phyloP scores from a whole-genome alignment of 2,797 vertebrate species.

The Yasuhikotakia modesta region DNA sequence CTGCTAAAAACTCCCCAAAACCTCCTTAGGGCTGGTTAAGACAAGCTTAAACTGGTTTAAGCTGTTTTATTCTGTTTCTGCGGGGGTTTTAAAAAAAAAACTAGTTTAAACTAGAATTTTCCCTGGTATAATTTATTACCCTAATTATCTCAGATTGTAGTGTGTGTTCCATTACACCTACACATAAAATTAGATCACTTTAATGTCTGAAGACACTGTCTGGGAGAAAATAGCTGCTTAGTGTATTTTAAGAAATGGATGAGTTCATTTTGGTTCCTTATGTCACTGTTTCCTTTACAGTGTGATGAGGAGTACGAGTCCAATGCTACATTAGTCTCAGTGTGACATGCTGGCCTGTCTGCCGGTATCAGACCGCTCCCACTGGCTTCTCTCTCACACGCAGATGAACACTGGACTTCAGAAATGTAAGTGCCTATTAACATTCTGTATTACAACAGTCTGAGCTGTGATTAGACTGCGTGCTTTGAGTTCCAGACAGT shows the following conservation, averaged over 20 bases:
- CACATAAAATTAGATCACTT: slow-evolving; percentile 36
- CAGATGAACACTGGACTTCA: slow-evolving; percentile 99
- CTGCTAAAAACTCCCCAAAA: not conserved
- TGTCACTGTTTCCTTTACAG: slow-evolving; percentile 68
- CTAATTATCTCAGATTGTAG: slow-evolving; percentile 34
- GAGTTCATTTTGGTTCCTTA: slow-evolving; percentile 46
- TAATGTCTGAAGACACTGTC: slow-evolving; percentile 14
- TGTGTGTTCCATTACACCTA: slow-evolving; percentile 33
- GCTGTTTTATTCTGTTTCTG: not conserved
- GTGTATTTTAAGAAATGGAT: slow-evolving; percentile 13
- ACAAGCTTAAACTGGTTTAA: not conserved
- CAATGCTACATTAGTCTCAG: slow-evolving; percentile 87
- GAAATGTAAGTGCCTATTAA: slow-evolving; percentile 90
- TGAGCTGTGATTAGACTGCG: slow-evolving; percentile 1
- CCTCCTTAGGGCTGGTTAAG: too few species aligned
- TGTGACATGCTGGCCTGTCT: slow-evolving; percentile 99
- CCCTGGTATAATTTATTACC: slow-evolving; percentile 38
- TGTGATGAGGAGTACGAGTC: slow-evolving; percentile 83
- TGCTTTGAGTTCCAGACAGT: not conserved
- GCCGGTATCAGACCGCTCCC: slow-evolving; percentile 96
- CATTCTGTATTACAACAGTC: not conserved
- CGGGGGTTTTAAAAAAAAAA: slow-evolving; percentile 5
- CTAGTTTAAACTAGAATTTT: slow-evolving; percentile 38
- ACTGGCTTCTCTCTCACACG: slow-evolving; percentile 98
- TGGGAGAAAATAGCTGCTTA: slow-evolving; percentile 31